Evolutionary conservation across 2,113 vertebrate species (phyloP), one percentile per base, ranked within the genome.

Genomic region (Marmota monax): DNA sequence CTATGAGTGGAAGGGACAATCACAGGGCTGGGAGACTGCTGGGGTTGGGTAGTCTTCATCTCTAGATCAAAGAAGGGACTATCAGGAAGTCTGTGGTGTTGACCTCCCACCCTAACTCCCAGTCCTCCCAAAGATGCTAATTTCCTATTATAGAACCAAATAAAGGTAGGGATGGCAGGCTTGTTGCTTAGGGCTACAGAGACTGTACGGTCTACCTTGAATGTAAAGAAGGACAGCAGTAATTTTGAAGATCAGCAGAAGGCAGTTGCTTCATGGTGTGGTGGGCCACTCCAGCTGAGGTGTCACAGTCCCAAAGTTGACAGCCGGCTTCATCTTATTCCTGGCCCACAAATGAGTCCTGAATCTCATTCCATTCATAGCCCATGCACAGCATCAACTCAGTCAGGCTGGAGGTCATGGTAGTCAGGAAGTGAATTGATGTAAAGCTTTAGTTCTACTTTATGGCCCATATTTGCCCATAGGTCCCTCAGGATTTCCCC

Each of bases 1-100:
- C 99, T 99, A 98, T 99, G 99, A 88, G 99, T 99, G 2, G 99
- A 99, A 2, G 99, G 99, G n/a, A 99, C 99, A 85, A 99, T 98
- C 20, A 98, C 99, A 0, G 99, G 99, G 27, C 98, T 99, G 16
- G 98, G 56, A 8, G 98, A 98, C 98, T 29, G 97, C 98, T 99
- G 90, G 45, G n/a, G 56, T 6, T 74, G 56, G 67, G 20, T 98
- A 74, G 99, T 99, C 29, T 97, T 92, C 16, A 97, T 98, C 83
- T 99, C 98, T 12, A 85, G 58, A 34, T 5, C 7, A 12, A 11
- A 27, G 2, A 29, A 58, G n/a, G 6, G 14, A 56, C 61, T 18
- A 51, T 27, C n/a, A 69, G 27, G 27, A 4, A 77, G 12, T 63
- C 22, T 79, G 14, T 51, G 69, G 27, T 45, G 9, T 27, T 42